These are phyloP conservation scores for Crossaster papposus DNA, from an alignment of 53 echinoderm and acorn worm genomes.

Conservation along the genomic window DNA sequence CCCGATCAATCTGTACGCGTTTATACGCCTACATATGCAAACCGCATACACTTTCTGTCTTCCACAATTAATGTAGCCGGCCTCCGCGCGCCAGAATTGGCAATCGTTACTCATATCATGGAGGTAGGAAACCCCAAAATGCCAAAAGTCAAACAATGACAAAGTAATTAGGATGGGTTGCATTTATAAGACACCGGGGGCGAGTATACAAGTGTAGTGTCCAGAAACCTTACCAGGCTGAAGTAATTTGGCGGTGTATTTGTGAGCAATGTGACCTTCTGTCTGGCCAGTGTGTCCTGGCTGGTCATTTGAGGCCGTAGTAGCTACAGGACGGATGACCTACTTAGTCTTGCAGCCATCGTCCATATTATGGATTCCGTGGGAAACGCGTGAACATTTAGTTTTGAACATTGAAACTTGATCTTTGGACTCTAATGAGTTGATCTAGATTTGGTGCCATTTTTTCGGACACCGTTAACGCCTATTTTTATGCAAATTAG, in stretches of 20 bases:
- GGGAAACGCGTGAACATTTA: no score
- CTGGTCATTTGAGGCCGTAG: neutral
- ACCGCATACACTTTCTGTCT: neutral
- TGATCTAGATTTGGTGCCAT: no score
- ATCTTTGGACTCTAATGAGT: no score
- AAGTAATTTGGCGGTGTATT: neutral
- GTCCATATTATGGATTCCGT: no score
- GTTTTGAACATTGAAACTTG: no score
- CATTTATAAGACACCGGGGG: neutral
- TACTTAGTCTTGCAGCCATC: no score
- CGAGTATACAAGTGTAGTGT: neutral
- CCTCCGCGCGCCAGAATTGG: no score
- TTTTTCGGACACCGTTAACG: no score
- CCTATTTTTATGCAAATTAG: no score
- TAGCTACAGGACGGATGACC: neutral
- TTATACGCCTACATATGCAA: neutral
- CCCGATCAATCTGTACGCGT: neutral
- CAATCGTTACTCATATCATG: no score
- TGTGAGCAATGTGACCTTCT: neutral
- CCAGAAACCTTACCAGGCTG: conserved; percentile 1
- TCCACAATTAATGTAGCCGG: no score
- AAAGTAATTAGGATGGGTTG: neutral
- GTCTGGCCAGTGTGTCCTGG: neutral
- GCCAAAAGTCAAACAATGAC: neutral
- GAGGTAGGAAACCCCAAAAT: neutral